Conservation (phyloP, 1,140 invertebrate species). For the Drosophila takahashii region DNA sequence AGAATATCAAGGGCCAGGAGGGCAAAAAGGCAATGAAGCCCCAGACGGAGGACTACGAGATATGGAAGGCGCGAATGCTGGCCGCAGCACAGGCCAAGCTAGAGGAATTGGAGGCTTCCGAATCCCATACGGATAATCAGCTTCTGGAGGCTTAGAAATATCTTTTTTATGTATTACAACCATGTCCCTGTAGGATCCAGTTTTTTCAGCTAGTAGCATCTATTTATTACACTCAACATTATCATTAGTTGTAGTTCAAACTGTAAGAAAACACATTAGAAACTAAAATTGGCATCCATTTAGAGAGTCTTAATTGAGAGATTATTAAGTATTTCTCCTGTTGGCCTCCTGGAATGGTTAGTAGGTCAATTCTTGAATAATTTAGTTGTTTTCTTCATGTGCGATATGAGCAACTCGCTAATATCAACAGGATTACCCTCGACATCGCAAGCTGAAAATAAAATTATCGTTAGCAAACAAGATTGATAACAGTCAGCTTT, state of each 20-base stretch:
- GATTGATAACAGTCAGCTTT: no score
- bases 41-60: constrained; percentile 73
- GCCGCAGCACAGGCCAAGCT: constrained; percentile 59
- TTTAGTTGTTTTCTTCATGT: no score
- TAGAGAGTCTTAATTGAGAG: not conserved
- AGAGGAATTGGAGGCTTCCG: constrained; percentile 23
- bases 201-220: not conserved
- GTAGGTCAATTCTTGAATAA: not conserved
- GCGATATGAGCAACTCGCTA: no score
- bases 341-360: not conserved
- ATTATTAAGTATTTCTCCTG: not conserved
- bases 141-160: not conserved
- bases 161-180: not conserved
- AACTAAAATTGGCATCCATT: not conserved
- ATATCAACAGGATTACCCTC: no score
- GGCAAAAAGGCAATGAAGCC: constrained; percentile 26
- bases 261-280: not conserved
- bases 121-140: not conserved
- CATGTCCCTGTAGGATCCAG: constrained; percentile 21
- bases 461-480: no score
- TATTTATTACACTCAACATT: constrained; percentile 15
- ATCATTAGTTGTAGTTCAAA: constrained; percentile 15
- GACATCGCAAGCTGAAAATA: no score
- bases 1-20: constrained; percentile 2
- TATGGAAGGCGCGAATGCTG: constrained; percentile 77